These are phyloP conservation scores for Metellina segmentata DNA, from an alignment of 2,888 invertebrate genomes.

Conservation along the genomic window DNA sequence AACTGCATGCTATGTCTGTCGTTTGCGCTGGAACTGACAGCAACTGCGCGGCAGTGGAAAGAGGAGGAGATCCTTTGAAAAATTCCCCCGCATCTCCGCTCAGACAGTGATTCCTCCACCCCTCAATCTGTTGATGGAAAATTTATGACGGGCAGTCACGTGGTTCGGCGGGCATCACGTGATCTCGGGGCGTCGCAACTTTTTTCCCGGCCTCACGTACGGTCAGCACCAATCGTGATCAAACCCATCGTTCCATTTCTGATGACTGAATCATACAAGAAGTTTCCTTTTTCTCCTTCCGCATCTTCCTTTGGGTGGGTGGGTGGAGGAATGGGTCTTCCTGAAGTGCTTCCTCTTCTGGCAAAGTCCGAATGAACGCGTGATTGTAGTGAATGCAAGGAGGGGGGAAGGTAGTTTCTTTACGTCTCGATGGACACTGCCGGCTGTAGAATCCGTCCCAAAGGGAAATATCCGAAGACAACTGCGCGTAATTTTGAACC, in stretches of 20 bases:
- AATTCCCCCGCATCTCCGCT: constrained; percentile 9
- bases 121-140: constrained; percentile 72
- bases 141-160: constrained; percentile 61
- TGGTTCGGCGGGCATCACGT: constrained; percentile 53
- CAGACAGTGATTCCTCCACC: constrained; percentile 44
- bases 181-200: constrained; percentile 30
- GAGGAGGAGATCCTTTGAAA: constrained; percentile 29
- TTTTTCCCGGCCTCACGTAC: constrained; percentile 38
- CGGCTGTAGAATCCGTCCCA: too few relatives aligned
- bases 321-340: background rate
- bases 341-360: too few relatives aligned
- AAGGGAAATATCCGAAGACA: too few relatives aligned
- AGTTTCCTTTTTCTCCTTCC: constrained; percentile 14
- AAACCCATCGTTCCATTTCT: constrained; percentile 36
- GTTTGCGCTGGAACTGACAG: too few relatives aligned
- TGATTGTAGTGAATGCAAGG: too few relatives aligned
- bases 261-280: constrained; percentile 55
- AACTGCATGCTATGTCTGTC: too few relatives aligned
- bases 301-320: background rate
- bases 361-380: too few relatives aligned
- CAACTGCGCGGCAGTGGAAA: background rate
- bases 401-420: too few relatives aligned
- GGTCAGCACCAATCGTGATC: constrained; percentile 35
- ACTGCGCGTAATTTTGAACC: too few relatives aligned
- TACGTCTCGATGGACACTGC: too few relatives aligned